phyloP scores from a whole-genome alignment of 2,888 invertebrate genomes.

The Nymphalis urticae region DNA sequence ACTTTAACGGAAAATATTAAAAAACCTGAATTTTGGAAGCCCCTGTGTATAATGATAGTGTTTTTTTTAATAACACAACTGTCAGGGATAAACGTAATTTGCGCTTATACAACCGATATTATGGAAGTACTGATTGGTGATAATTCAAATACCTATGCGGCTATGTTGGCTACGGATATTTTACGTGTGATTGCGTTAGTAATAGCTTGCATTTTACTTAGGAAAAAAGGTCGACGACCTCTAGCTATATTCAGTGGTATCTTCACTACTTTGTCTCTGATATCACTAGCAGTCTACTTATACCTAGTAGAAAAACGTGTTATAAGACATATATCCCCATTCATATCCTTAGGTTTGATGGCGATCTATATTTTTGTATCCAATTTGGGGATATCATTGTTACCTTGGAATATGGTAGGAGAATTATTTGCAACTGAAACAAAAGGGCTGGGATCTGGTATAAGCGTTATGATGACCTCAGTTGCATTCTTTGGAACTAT shows the following conservation, averaged over 20 bases:
- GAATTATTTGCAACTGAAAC: slow-evolving; percentile 86
- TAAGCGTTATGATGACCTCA: slow-evolving; percentile 85
- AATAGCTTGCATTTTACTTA: slow-evolving; percentile 82
- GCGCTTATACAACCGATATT: slow-evolving; percentile 86
- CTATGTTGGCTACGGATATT: slow-evolving; percentile 84
- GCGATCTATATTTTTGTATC: slow-evolving; percentile 82
- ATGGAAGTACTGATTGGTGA: slow-evolving; percentile 82
- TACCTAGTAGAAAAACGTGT: slow-evolving; percentile 57
- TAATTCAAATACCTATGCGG: slow-evolving; percentile 78
- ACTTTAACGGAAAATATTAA: slow-evolving; percentile 66
- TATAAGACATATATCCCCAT: slow-evolving; percentile 56
- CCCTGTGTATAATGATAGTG: slow-evolving; percentile 82
- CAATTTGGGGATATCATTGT: slow-evolving; percentile 82
- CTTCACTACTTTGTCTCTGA: slow-evolving; percentile 82
- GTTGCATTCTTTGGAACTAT: slow-evolving; percentile 85
- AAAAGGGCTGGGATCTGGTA: slow-evolving; percentile 85
- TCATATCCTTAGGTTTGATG: slow-evolving; percentile 76
- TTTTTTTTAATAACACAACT: slow-evolving; percentile 86
- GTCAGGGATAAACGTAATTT: slow-evolving; percentile 86
- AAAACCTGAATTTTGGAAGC: slow-evolving; percentile 82
- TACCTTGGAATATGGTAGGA: slow-evolving; percentile 89
- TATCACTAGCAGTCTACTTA: slow-evolving; percentile 76
- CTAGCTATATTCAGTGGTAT: slow-evolving; percentile 84
- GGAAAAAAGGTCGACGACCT: slow-evolving; percentile 82
- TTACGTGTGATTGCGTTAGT: slow-evolving; percentile 83